Evolutionary conservation across 2,113 vertebrate species (phyloP).

Genomic region (Neomonachus schauinslandi): DNA sequence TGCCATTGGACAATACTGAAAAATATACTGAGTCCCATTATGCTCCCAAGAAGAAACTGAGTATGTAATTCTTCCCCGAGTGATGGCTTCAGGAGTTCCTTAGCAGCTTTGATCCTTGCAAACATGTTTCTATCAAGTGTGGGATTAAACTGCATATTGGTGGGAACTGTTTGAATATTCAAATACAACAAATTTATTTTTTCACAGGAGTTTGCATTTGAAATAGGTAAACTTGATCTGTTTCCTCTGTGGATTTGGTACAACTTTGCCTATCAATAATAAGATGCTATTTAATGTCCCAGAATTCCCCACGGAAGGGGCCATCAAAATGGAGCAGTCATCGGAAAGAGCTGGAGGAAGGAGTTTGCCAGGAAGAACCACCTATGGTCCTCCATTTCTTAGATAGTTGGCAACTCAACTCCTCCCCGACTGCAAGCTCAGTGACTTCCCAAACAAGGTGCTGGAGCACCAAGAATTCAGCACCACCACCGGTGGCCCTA

Average conservation of each 20-base stretch:
- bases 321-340: not conserved
- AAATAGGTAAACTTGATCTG: not conserved
- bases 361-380: not conserved
- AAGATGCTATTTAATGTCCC: not conserved
- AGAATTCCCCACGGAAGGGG: not conserved
- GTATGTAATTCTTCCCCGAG: not conserved
- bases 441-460: not conserved
- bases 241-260: not conserved
- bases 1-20: not conserved
- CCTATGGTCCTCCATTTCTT: not conserved
- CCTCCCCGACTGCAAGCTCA: not conserved
- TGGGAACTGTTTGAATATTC: not conserved
- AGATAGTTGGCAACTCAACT: not conserved
- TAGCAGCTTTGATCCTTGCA: not conserved
- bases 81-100: not conserved
- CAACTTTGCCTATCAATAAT: constrained; percentile 6
- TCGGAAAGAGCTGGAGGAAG: not conserved
- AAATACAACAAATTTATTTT: not conserved
- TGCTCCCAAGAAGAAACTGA: not conserved
- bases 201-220: not conserved
- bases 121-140: not conserved
- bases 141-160: not conserved
- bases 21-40: not conserved
- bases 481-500: not conserved
- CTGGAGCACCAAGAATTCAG: not conserved